Percentiles rank a stretch among this genome's conserved stretches.
phyloP scores from a whole-genome alignment of 2,888 invertebrate species.

The Rhagonycha fulva region DNA sequence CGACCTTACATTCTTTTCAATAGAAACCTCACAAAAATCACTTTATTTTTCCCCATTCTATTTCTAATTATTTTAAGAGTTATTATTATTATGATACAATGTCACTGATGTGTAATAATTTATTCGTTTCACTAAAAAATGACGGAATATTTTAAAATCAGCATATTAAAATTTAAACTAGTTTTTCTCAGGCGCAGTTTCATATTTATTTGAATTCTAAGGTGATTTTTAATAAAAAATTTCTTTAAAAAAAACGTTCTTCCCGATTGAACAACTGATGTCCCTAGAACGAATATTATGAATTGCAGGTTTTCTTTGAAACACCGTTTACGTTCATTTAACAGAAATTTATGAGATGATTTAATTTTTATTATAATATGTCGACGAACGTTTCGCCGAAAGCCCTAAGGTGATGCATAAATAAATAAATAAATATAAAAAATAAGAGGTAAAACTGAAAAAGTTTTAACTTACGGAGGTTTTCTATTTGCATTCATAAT shows the following conservation, averaged over 20 bases:
- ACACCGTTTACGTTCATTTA: neutral
- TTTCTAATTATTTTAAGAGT: no score
- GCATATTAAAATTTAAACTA: neutral
- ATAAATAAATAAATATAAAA: neutral
- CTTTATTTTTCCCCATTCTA: no score
- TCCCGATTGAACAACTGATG: neutral
- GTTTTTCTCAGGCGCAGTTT: neutral
- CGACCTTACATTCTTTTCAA: no score
- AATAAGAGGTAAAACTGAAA: neutral
- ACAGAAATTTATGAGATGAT: neutral
- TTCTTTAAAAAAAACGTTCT: neutral
- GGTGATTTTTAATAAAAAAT: neutral
- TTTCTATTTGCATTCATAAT: neutral
- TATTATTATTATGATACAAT: no score
- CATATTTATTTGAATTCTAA: neutral
- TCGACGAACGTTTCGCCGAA: no score
- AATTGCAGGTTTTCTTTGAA: neutral
- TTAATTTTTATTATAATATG: neutral
- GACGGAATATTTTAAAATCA: neutral
- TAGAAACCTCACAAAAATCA: no score
- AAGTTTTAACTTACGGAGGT: neutral
- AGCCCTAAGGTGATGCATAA: neutral
- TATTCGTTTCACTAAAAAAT: neutral
- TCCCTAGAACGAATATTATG: neutral
- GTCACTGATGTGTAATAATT: neutral